Conservation (phyloP, 2,888 invertebrate species). For the Tipula confusa region DNA sequence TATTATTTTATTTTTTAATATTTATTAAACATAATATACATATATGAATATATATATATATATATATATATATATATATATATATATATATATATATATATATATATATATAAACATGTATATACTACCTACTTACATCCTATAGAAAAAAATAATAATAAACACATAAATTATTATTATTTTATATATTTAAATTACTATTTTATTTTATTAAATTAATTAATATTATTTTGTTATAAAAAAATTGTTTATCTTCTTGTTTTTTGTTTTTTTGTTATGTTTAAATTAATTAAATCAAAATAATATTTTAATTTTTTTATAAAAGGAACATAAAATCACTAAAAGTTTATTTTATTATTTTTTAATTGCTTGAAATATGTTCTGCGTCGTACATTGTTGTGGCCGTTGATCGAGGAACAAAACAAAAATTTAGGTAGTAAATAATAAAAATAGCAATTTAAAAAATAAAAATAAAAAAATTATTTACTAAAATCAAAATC, state of each 20-base stretch:
- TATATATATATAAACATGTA: no score
- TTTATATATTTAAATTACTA: constrained; percentile 16
- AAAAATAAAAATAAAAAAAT: neutral
- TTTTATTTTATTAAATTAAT: neutral
- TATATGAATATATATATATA: no score
- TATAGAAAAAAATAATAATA: constrained; percentile 15
- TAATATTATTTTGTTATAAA: constrained; percentile 25
- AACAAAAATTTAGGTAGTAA: neutral
- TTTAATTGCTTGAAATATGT: constrained; percentile 12
- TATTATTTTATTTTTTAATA: neutral
- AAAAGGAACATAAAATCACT: constrained; percentile 14
- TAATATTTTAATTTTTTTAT: neutral
- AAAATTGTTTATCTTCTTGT: neutral
- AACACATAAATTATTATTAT: constrained; percentile 25
- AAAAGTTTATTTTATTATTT: neutral
- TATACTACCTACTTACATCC: constrained; percentile 25
- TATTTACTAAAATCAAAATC: neutral
- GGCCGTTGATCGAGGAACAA: neutral
- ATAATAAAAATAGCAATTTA: constrained; percentile 3
- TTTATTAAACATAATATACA: neutral
- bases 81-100: no score
- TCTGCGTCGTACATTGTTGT: neutral
- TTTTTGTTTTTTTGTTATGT: neutral
- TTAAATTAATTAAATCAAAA: neutral
- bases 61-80: no score